These are phyloP conservation scores for Anodontia alba DNA, from an alignment of 2,888 invertebrate species.

Conservation along the genomic window DNA sequence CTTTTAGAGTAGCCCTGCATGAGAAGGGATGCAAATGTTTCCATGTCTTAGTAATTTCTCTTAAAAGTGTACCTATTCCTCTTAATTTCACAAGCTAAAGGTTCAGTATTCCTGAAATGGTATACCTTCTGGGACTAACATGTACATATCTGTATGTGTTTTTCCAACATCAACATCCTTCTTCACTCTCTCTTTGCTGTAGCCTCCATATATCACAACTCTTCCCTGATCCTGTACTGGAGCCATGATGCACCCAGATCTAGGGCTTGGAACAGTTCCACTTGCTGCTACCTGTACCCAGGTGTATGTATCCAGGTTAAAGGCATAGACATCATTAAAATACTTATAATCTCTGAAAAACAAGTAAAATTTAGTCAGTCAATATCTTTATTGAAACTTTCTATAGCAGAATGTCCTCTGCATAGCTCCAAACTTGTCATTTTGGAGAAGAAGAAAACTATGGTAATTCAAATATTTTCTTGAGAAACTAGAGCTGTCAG, in stretches of 20 bases:
- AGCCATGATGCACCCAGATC: slow-evolving; percentile 91
- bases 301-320: slow-evolving; percentile 91
- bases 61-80: no score
- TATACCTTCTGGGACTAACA: slow-evolving; percentile 80
- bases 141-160: slow-evolving; percentile 90
- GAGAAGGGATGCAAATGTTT: no score
- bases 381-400: no score
- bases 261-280: slow-evolving; percentile 89
- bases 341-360: slow-evolving; percentile 91
- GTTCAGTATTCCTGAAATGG: no score
- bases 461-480: no score
- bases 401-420: no score
- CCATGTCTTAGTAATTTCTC: no score
- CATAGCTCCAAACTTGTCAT: no score
- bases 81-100: no score
- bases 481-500: no score
- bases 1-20: no score
- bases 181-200: slow-evolving; percentile 90
- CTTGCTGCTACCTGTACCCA: slow-evolving; percentile 91
- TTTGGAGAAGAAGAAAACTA: not conserved
- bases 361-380: not conserved
- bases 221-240: slow-evolving; percentile 86
- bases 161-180: slow-evolving; percentile 91
- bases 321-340: slow-evolving; percentile 93
- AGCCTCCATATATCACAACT: slow-evolving; percentile 91